Percentiles rank a stretch among this genome's conserved stretches.
Evolutionary conservation across 2,113 vertebrate species (phyloP).

Genomic region (Phocoena phocoena): DNA sequence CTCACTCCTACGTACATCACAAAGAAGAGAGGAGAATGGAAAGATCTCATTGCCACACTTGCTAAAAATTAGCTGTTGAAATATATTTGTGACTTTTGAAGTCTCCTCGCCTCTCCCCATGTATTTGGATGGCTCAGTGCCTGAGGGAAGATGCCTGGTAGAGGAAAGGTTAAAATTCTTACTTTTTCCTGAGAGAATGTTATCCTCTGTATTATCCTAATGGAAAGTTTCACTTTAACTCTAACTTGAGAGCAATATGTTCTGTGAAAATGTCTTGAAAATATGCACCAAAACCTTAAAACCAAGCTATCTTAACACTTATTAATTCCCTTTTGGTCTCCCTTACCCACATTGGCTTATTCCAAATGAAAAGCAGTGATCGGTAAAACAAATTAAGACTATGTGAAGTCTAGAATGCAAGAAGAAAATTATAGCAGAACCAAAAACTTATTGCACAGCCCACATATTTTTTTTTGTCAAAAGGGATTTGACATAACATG

Average conservation of each 20-base stretch:
- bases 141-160: slow-evolving; percentile 65
- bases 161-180: slow-evolving; percentile 28
- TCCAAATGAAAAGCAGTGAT: slow-evolving; percentile 31
- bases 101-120: slow-evolving; percentile 51
- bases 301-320: not conserved
- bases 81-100: not conserved
- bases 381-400: slow-evolving; percentile 25
- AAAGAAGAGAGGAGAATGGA: slow-evolving; percentile 92
- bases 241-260: not conserved
- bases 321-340: slow-evolving; percentile 30
- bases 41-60: slow-evolving; percentile 89
- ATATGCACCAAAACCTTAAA: slow-evolving; percentile 46
- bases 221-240: slow-evolving; percentile 74
- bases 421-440: slow-evolving; percentile 36
- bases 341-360: not conserved
- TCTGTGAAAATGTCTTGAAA: slow-evolving; percentile 41
- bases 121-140: slow-evolving; percentile 55
- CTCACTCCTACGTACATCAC: slow-evolving; percentile 95
- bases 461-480: not conserved
- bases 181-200: slow-evolving; percentile 68
- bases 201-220: slow-evolving; percentile 46
- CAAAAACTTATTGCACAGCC: not conserved
- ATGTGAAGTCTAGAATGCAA: not conserved
- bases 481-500: slow-evolving; percentile 49
- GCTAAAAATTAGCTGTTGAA: slow-evolving; percentile 83